A percentile compares a stretch with the other conserved stretches of the same genome.
phyloP scores from a whole-genome alignment of 92 coral and sea anemone species.

The Parazoanthus atlanticus region DNA sequence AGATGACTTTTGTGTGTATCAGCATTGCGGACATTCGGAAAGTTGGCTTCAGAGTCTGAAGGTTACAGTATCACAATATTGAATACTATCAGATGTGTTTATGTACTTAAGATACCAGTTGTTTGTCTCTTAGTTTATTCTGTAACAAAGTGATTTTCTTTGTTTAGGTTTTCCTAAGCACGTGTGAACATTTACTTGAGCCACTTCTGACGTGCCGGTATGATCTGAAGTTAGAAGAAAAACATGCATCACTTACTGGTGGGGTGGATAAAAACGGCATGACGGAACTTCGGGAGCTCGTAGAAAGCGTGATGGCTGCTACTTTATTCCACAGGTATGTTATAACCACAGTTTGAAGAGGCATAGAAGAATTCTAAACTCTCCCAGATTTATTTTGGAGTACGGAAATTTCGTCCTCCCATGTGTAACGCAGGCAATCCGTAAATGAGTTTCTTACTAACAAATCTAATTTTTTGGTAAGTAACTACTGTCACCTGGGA shows the following conservation, averaged over 20 bases:
- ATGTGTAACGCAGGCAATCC: no score
- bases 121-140: neutral
- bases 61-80: no score
- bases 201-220: conserved; percentile 53
- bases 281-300: conserved; percentile 22
- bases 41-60: no score
- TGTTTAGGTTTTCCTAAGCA: conserved; percentile 66
- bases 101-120: neutral
- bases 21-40: no score
- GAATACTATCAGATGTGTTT: no score
- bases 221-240: conserved; percentile 6
- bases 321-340: conserved; percentile 18
- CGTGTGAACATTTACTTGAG: conserved; percentile 69
- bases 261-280: conserved; percentile 4
- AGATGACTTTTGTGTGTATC: no score
- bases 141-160: neutral
- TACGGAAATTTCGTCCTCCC: no score
- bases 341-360: neutral
- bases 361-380: neutral
- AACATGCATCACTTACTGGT: neutral
- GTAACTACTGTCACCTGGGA: no score
- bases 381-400: no score
- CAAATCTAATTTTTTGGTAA: no score
- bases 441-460: no score
- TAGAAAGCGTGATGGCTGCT: conserved; percentile 27